Conservation (phyloP, 1,140 invertebrate genomes). For the Penaeus chinensis region DNA sequence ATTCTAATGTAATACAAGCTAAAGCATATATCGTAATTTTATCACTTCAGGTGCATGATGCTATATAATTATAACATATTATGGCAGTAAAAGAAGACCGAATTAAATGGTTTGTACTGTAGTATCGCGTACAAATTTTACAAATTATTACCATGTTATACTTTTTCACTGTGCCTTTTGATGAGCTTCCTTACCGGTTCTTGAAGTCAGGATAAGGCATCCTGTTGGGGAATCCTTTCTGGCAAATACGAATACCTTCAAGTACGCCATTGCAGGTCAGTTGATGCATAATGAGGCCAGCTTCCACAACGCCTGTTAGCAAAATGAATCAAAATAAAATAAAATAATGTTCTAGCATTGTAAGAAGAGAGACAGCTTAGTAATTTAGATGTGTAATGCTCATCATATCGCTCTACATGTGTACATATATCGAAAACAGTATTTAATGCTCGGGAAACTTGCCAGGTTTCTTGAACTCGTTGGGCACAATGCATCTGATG, state of each 20-base stretch:
- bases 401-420: neutral
- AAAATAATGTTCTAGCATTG: no score
- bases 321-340: neutral
- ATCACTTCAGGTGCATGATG: no score
- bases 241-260: conserved; percentile 53
- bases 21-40: no score
- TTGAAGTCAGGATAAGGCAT: conserved; percentile 40
- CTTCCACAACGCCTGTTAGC: conserved; percentile 32
- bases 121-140: no score
- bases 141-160: no score
- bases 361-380: no score
- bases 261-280: conserved; percentile 54
- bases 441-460: neutral
- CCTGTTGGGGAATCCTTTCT: conserved; percentile 53
- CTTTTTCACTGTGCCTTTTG: neutral
- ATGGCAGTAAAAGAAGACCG: no score
- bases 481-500: conserved; percentile 52
- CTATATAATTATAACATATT: no score
- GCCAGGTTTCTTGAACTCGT: conserved; percentile 49
- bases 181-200: conserved; percentile 26
- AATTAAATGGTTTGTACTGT: no score
- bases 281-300: conserved; percentile 46
- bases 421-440: neutral
- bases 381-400: no score
- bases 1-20: no score